Evolutionary conservation across 2,888 invertebrate genomes (phyloP), one percentile per base, ranked within the genome.

Genomic region (Synergus laeviventris): DNA sequence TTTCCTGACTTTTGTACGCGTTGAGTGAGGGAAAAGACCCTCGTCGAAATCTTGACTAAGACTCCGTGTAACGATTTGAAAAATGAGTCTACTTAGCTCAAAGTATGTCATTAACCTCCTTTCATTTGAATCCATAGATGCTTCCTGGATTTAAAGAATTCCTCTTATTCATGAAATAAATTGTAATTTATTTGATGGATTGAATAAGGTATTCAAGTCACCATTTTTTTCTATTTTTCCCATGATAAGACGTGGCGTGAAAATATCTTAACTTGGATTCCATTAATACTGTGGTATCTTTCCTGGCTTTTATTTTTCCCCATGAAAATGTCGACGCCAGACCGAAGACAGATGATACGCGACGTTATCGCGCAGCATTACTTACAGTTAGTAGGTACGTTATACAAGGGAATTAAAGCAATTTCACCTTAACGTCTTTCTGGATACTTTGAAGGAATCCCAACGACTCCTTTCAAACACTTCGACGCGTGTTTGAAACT

Each of bases 201-300:
- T n/a, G 31, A 49, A 49, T 70, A 31, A 49, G 45, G 31, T 49
- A 70, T 49, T 36, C 31, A 49, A 45, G 70, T 70, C 49, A 70
- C 14, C 16, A 11, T 49, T 49, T 36, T 49, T 70, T 49, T n/a
- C 24, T 31, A 4, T 24, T 66, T 42, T 66, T 45, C 2, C 24
- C 45, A 49, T 70, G 70, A 70, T 70, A 70, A 70, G 45, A 49
- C 45, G 45, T 1, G n/a, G 45, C 12, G 49, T 70, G 70, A 70
- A 70, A 70, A 70, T 70, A 49, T 70, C 49, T 70, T 31, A 70
- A 70, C 70, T 70, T 70, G n/a, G 70, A 70, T 70, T 70, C 70
- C 70, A 70, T 70, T 70, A 70, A 70, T 70, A 70, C 70, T 70
- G 42, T 11, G 49, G n/a, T 70, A 70, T 70, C 70, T 70, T 45